Conservation (phyloP, 2,888 invertebrate genomes). For the Mesoligia furuncula region DNA sequence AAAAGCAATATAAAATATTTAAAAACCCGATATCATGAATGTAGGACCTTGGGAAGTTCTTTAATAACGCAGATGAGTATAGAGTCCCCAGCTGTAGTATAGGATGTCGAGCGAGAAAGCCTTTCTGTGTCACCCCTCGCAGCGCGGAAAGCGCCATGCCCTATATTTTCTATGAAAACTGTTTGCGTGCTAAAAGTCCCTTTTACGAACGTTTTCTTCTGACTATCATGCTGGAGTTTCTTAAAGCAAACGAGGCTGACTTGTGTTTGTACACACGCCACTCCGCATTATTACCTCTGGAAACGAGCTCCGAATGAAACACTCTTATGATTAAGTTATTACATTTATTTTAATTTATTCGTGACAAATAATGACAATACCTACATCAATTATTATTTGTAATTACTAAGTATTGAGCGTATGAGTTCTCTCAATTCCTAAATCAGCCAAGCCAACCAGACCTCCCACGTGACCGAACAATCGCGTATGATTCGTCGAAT, state of each 20-base stretch:
- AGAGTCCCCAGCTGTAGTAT: slow-evolving; percentile 66
- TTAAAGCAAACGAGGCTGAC: slow-evolving; percentile 54
- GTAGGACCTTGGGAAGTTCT: slow-evolving; percentile 65
- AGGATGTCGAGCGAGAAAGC: slow-evolving; percentile 79
- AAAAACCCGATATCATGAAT: slow-evolving; percentile 45
- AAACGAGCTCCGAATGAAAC: slow-evolving; percentile 66
- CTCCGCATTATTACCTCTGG: slow-evolving; percentile 35
- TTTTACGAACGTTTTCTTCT: slow-evolving; percentile 68
- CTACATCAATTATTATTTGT: slow-evolving; percentile 79
- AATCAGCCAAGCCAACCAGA: slow-evolving; percentile 84
- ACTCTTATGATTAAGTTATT: slow-evolving; percentile 74
- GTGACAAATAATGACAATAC: slow-evolving; percentile 87
- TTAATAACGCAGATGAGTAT: slow-evolving; percentile 78
- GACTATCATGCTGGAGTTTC: slow-evolving; percentile 55
- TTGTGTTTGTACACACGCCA: slow-evolving; percentile 32
- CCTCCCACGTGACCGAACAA: slow-evolving; percentile 70
- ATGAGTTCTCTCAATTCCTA: slow-evolving; percentile 89
- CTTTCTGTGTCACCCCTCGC: slow-evolving; percentile 84
- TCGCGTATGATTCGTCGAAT: slow-evolving; percentile 72
- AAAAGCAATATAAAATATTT: slow-evolving; percentile 20
- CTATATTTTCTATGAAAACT: slow-evolving; percentile 85
- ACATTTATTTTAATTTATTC: slow-evolving; percentile 85
- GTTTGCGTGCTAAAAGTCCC: slow-evolving; percentile 75
- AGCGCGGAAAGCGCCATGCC: slow-evolving; percentile 77
- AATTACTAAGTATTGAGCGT: slow-evolving; percentile 86